Conservation (phyloP, 2,113 vertebrate species). For the Nothoprocta pentlandii region DNA sequence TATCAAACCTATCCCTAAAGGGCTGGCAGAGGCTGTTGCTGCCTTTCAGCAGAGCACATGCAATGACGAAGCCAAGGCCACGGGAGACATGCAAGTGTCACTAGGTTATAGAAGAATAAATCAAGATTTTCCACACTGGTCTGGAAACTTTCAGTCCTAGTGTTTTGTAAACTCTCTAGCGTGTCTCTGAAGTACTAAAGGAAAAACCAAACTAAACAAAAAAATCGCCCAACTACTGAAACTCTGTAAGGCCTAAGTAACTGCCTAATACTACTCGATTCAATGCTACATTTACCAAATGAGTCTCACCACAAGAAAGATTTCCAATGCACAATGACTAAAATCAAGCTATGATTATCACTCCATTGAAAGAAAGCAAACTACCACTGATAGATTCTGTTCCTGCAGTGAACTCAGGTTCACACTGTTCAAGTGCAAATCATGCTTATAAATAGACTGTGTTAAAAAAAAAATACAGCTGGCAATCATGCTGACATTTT, state of each 20-base stretch:
- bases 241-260: background rate
- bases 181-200: background rate
- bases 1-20: rapidly evolving
- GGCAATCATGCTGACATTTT: background rate
- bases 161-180: background rate
- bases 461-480: background rate
- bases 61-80: background rate
- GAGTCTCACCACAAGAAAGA: background rate
- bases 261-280: background rate
- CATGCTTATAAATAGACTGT: background rate
- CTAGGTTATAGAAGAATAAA: background rate
- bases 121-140: background rate
- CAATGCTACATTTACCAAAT: background rate
- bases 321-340: background rate
- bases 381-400: background rate
- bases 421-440: background rate
- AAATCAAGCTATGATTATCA: background rate
- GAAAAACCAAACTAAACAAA: background rate
- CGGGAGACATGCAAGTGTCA: rapidly evolving
- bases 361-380: background rate
- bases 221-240: no score
- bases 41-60: background rate
- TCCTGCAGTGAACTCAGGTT: background rate
- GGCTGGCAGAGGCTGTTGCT: background rate
- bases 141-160: background rate